Evolutionary conservation across 2,888 invertebrate genomes (phyloP).

Genomic region (Drosophila dives): DNA sequence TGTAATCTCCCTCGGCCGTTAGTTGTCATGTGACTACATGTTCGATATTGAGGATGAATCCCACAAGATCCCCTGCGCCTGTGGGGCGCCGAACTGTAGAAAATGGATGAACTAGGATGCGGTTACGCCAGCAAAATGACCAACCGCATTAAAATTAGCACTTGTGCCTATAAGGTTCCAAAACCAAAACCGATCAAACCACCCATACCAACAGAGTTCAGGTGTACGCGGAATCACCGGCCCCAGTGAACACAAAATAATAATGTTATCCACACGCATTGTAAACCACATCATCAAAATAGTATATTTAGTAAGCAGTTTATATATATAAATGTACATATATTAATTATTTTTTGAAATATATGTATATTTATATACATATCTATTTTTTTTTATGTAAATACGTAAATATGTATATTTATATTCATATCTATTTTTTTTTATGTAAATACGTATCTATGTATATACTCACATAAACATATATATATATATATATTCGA

Average conservation of each 20-base stretch:
- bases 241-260: slow-evolving; percentile 44
- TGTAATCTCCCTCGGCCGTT: slow-evolving; percentile 70
- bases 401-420: slow-evolving; percentile 1
- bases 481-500: slow-evolving; percentile 18
- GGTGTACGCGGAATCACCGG: slow-evolving; percentile 21
- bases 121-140: slow-evolving; percentile 5
- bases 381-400: slow-evolving; percentile 11
- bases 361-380: slow-evolving; percentile 10
- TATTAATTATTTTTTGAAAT: slow-evolving; percentile 42
- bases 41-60: slow-evolving; percentile 99
- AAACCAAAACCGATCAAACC: slow-evolving; percentile 16
- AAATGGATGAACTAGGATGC: slow-evolving; percentile 98
- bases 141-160: slow-evolving; percentile 23
- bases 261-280: slow-evolving; percentile 22
- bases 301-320: slow-evolving; percentile 55
- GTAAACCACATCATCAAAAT: slow-evolving; percentile 23
- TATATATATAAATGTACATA: slow-evolving; percentile 42
- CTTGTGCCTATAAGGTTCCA: slow-evolving; percentile 8
- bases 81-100: slow-evolving; percentile 98
- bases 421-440: too few relatives aligned
- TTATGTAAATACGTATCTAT: too few relatives aligned
- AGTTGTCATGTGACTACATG: slow-evolving; percentile 97
- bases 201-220: slow-evolving; percentile 7
- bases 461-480: slow-evolving; percentile 12
- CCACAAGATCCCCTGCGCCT: slow-evolving; percentile 99